phyloP scores from a whole-genome alignment of 2,888 invertebrate species.

The Ganaspis brasiliensis region DNA sequence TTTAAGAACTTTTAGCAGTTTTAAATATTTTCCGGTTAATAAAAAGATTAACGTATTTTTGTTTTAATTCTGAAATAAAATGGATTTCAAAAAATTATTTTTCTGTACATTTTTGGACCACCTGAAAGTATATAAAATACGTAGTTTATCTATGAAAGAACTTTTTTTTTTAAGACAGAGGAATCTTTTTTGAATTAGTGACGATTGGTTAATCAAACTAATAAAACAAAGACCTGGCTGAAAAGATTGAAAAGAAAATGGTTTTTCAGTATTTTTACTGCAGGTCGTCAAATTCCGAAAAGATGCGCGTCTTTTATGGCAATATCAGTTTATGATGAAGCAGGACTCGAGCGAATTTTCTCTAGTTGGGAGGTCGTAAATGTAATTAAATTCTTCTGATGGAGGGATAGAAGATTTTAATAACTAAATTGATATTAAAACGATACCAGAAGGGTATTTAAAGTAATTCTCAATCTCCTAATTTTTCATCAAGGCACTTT shows the following conservation, averaged over 20 bases:
- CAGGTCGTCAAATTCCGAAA: slow-evolving; percentile 17
- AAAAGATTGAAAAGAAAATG: slow-evolving; percentile 10
- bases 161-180: no score
- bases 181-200: slow-evolving; percentile 3
- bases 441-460: not conserved
- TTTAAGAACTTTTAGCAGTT: no score
- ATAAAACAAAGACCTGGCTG: not conserved
- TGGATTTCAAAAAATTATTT: no score
- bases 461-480: not conserved
- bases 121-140: no score
- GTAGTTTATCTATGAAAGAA: no score
- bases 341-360: slow-evolving; percentile 1
- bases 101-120: no score
- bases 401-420: slow-evolving; percentile 9
- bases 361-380: not conserved
- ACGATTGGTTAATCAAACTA: not conserved
- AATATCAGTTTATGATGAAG: slow-evolving; percentile 9
- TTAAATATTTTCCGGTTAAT: no score
- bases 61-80: no score
- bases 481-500: slow-evolving; percentile 4
- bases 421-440: slow-evolving; percentile 11
- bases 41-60: no score
- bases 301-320: slow-evolving; percentile 8
- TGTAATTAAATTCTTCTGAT: not conserved
- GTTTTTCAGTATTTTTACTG: slow-evolving; percentile 9